A percentile compares a stretch with the other conserved stretches of the same genome.
phyloP scores from a whole-genome alignment of 2,797 vertebrate species.

The Poeciliopsis infans region DNA sequence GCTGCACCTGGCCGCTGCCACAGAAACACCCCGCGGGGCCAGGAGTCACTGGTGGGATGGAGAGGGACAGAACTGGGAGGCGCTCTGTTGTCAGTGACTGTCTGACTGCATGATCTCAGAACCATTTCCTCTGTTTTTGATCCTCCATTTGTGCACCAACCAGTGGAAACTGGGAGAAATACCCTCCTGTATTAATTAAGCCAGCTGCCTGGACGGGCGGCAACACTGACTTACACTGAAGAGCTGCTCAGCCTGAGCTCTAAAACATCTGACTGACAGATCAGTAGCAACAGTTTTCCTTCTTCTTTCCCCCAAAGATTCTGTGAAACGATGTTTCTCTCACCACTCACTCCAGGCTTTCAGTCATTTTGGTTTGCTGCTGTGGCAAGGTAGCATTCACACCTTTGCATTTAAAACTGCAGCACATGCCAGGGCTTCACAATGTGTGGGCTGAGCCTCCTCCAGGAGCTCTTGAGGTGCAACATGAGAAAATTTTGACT shows the following conservation, averaged over 20 bases:
- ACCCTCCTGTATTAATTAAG: not conserved
- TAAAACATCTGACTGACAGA: not conserved
- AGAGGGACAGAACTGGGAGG: conserved; percentile 1
- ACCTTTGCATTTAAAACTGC: not conserved
- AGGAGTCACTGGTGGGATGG: conserved; percentile 9
- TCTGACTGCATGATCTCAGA: conserved; percentile 9
- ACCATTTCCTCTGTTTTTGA: conserved; percentile 7
- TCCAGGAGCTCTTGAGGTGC: no score
- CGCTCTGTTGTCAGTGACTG: not conserved
- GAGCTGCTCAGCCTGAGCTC: not conserved
- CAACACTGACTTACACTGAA: not conserved
- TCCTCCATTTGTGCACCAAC: not conserved
- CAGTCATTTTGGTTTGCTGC: not conserved
- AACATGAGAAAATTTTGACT: no score
- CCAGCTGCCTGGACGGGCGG: not conserved
- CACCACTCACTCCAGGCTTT: not conserved
- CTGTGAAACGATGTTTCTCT: not conserved
- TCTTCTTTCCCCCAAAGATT: not conserved
- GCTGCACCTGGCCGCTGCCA: conserved; percentile 9
- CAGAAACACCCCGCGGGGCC: conserved; percentile 25
- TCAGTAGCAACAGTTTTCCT: not conserved
- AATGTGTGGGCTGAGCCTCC: not conserved
- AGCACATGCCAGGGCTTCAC: not conserved
- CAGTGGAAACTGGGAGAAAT: not conserved
- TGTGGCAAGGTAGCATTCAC: not conserved